Percentiles rank a stretch among this genome's conserved stretches.
Conservation (phyloP, 2,113 vertebrate genomes). For the Zingel zingel region DNA sequence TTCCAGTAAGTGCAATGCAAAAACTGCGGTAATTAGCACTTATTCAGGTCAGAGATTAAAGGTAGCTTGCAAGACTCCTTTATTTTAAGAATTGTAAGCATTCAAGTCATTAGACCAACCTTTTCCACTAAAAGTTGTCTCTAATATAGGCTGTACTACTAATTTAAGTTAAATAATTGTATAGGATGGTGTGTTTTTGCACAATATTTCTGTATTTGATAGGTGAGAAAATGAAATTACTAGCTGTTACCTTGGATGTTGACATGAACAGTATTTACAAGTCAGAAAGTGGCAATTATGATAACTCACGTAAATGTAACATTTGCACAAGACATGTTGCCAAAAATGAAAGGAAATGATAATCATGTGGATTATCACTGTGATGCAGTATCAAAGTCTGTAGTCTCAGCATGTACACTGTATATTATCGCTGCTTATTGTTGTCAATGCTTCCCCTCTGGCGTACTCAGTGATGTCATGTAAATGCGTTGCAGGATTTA, state of each 20-base stretch:
- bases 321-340: neutral
- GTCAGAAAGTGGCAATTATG: neutral
- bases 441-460: neutral
- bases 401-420: neutral
- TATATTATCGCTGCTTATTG: neutral
- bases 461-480: slow-evolving; percentile 71
- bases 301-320: neutral
- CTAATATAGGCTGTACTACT: neutral
- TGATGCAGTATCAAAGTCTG: neutral
- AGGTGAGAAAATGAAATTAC: neutral
- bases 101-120: neutral
- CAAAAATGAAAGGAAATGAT: slow-evolving; percentile 8
- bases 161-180: neutral
- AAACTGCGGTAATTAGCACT: neutral
- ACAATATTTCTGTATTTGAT: neutral
- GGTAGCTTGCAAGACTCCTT: neutral
- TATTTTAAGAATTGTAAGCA: neutral
- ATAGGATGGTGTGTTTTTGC: neutral
- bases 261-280: neutral
- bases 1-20: neutral
- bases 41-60: neutral
- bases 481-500: slow-evolving; percentile 71
- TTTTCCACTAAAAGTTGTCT: neutral
- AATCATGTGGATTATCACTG: slow-evolving; percentile 5
- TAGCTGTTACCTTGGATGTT: neutral